phyloP scores from a whole-genome alignment of 2,113 vertebrate species.

The Gymnocephalus cernua region DNA sequence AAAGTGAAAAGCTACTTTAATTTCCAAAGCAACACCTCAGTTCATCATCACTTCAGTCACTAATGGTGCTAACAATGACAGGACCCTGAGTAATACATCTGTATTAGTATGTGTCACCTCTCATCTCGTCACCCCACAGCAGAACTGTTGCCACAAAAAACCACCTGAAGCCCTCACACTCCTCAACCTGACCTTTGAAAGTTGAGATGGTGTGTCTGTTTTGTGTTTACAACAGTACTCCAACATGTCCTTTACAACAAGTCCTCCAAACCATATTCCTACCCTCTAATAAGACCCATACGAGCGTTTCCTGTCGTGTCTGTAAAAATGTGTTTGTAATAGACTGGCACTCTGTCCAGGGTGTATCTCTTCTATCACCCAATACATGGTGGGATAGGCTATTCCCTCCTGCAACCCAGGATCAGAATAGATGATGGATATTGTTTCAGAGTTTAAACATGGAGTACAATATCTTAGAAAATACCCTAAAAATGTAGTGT shows the following conservation, averaged over 20 bases:
- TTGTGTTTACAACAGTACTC: not conserved
- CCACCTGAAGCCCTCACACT: not conserved
- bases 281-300: no score
- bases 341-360: not conserved
- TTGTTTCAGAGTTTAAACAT: not conserved
- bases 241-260: not conserved
- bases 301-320: no score
- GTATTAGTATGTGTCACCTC: conserved; percentile 32
- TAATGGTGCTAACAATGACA: conserved; percentile 25
- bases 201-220: not conserved
- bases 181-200: conserved; percentile 30
- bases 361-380: not conserved
- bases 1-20: conserved; percentile 17
- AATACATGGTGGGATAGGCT: conserved; percentile 1
- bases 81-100: conserved; percentile 21
- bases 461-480: not conserved
- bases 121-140: conserved; percentile 23
- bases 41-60: conserved; percentile 24
- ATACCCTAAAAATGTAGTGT: not conserved
- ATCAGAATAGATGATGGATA: not conserved
- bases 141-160: not conserved
- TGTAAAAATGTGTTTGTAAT: not conserved
- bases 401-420: not conserved
- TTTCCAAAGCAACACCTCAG: not conserved
- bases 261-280: not conserved